Evolutionary conservation across 1,140 invertebrate genomes (phyloP).

Genomic region (Melanaphis sacchari): DNA sequence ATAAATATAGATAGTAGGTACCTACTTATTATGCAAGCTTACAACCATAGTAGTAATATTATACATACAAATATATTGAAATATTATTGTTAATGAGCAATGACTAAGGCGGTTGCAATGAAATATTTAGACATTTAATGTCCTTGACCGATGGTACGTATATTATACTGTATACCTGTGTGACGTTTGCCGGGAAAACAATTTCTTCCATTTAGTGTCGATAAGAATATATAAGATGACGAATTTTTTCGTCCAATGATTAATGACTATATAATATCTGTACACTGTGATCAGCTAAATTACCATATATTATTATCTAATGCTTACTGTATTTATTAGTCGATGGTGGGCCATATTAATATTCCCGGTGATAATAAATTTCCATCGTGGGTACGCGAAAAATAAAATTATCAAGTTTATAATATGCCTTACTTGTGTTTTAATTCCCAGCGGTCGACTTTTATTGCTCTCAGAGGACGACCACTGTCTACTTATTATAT

Average conservation of each 20-base stretch:
- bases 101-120: background rate
- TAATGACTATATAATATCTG: background rate
- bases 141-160: background rate
- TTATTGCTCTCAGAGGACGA: constrained; percentile 31
- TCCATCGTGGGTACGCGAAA: background rate
- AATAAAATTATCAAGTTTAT: background rate
- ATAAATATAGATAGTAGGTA: background rate
- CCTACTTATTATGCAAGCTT: background rate
- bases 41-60: background rate
- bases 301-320: constrained; percentile 1
- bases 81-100: background rate
- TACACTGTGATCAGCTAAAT: background rate
- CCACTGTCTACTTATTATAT: constrained; percentile 23
- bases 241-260: background rate
- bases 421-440: background rate
- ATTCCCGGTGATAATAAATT: background rate
- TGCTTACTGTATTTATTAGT: background rate
- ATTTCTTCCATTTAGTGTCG: background rate
- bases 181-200: background rate
- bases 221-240: background rate
- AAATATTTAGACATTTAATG: background rate
- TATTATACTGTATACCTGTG: background rate
- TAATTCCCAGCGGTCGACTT: background rate
- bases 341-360: background rate
- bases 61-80: background rate